Evolutionary conservation across 2,888 invertebrate species (phyloP).

Genomic region (Hartigia nigra): DNA sequence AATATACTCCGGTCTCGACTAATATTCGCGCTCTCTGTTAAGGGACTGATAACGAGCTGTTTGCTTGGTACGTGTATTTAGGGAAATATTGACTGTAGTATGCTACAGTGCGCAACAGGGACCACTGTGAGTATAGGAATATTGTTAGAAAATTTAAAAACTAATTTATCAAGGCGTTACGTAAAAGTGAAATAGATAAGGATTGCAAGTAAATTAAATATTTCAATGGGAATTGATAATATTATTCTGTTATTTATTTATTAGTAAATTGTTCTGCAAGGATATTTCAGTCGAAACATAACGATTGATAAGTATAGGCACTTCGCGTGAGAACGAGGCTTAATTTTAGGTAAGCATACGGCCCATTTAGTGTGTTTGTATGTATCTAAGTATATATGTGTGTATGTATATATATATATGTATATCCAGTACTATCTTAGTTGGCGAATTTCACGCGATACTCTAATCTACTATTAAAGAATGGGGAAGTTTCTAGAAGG

Average conservation of each 20-base stretch:
- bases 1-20: neutral
- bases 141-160: too few relatives aligned
- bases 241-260: neutral
- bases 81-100: neutral
- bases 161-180: neutral
- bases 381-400: too few relatives aligned
- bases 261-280: neutral
- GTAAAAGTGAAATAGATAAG: neutral
- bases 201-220: neutral
- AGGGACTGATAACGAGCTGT: neutral
- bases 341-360: neutral
- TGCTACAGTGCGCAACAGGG: neutral
- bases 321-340: neutral
- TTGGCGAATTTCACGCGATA: constrained; percentile 5
- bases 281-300: neutral
- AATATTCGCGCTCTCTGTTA: neutral
- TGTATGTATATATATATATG: too few relatives aligned
- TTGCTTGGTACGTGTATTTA: neutral
- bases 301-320: neutral
- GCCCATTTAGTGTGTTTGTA: too few relatives aligned
- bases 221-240: neutral
- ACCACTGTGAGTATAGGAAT: neutral
- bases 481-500: neutral
- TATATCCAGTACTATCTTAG: neutral
- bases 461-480: neutral